These are phyloP conservation scores for Pachyuromys duprasi DNA, from an alignment of 2,797 vertebrate genomes.

Conservation along the genomic window DNA sequence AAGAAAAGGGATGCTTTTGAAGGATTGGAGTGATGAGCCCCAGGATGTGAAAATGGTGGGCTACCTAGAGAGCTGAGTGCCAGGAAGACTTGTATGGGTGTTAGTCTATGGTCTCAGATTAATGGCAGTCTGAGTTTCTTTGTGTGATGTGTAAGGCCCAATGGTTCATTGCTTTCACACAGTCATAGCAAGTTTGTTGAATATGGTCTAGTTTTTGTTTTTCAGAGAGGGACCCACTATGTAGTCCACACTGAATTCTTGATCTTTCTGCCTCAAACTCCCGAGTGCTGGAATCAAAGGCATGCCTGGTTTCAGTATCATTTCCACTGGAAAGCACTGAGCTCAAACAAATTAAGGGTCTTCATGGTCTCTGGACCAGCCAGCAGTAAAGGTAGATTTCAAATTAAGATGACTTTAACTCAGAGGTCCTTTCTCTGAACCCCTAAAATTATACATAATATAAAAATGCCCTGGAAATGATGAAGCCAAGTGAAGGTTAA, in stretches of 20 bases:
- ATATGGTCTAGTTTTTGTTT: background rate
- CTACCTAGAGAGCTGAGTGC: background rate
- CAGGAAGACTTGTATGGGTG: background rate
- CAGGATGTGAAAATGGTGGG: background rate
- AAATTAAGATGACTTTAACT: background rate
- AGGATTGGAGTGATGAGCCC: background rate
- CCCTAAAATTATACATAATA: background rate
- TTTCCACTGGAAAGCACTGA: background rate
- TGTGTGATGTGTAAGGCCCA: accelerated
- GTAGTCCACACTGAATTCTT: background rate
- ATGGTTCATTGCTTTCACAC: background rate
- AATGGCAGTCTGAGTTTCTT: background rate
- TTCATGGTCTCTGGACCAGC: background rate
- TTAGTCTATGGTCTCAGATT: background rate
- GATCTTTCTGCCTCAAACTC: background rate
- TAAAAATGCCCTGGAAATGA: background rate
- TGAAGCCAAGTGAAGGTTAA: background rate
- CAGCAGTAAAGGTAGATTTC: background rate
- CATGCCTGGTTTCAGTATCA: background rate
- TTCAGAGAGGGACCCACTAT: background rate
- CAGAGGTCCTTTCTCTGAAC: slow-evolving; percentile 17
- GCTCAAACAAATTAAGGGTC: slow-evolving; percentile 9
- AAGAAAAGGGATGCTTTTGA: accelerated
- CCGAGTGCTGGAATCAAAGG: background rate
- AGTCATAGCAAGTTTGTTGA: background rate